Evolutionary conservation across 2,888 invertebrate species (phyloP), one percentile per base, ranked within the genome.

Genomic region (Leptinotarsa rubiginosa): DNA sequence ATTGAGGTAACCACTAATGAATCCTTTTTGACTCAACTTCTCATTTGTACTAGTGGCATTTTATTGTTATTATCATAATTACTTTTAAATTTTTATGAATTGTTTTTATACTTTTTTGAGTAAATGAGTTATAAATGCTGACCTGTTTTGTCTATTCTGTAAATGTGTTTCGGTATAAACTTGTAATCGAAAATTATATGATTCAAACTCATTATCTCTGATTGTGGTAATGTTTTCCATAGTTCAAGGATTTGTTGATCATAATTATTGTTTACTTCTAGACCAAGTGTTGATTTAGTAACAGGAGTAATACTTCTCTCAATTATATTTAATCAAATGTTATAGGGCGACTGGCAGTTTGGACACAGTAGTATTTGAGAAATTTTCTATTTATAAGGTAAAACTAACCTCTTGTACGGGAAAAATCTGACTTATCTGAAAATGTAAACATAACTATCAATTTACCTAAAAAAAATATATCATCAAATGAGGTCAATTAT

Each of bases 151-250:
- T 41, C 41, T 41, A 41, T 25, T 20, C 15, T 22, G 18, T 52
- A 52, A 18, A 52, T 18, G 7, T 18, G 18, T 18, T 56, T 22
- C 20, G 10, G 20, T 20, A 22, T 22, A 15, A 18, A 56, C 4
- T 56, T 13, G 3, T 20, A 56, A 22, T 56, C 3, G 22, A 25
- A 25, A 56, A 56, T 56, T 56, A 41, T 62, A 41, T 31, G 62
- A 62, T 62, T 18, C 5, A 25, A 59, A 59, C 22, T 25, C 2
- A 62, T n/a, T 62, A 62, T 62, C 62, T 62, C 4, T 62, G 62
- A 41, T 31, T 41, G 62, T 62, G 62, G 62, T 18, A 31, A 31
- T 62, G 62, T 25, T 62, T 31, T 31, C 7, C 25, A 62, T 62
- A 62, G 62, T 62, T 31, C 62, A 62, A 62, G 62, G 62, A 13